Evolutionary conservation across 2,797 vertebrate species (phyloP).

Genomic region (Urophycis tenuis): DNA sequence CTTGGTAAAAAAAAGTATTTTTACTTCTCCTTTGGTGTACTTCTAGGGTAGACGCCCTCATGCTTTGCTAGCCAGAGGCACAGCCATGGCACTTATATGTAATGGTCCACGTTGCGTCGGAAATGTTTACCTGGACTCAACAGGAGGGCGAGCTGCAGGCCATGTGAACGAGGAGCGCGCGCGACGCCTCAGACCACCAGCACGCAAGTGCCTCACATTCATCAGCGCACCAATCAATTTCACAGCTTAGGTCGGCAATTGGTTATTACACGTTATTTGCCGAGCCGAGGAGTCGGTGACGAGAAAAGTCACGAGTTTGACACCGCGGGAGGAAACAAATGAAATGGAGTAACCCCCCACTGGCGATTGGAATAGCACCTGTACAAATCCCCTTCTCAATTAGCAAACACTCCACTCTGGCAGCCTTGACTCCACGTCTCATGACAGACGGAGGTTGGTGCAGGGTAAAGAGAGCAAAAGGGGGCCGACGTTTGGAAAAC

Average conservation of each 20-base stretch:
- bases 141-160: background rate
- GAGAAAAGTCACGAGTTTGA: background rate
- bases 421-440: background rate
- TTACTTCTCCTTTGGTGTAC: too few relatives aligned
- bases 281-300: background rate
- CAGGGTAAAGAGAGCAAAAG: background rate
- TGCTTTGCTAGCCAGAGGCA: too few relatives aligned
- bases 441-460: background rate
- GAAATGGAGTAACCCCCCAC: background rate
- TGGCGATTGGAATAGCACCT: background rate
- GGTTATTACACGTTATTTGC: background rate
- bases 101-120: too few relatives aligned
- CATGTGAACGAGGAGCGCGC: background rate
- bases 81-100: too few relatives aligned
- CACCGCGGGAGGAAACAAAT: background rate
- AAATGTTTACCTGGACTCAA: background rate
- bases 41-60: too few relatives aligned
- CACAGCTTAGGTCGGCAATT: background rate
- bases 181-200: background rate
- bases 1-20: too few relatives aligned
- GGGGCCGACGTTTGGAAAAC: background rate
- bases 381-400: background rate
- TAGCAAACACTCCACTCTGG: background rate
- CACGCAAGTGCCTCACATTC: background rate
- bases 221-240: background rate